A percentile compares a stretch with the other conserved stretches of the same genome.
Conservation (phyloP, 2,113 vertebrate species). For the Talpa occidentalis region DNA sequence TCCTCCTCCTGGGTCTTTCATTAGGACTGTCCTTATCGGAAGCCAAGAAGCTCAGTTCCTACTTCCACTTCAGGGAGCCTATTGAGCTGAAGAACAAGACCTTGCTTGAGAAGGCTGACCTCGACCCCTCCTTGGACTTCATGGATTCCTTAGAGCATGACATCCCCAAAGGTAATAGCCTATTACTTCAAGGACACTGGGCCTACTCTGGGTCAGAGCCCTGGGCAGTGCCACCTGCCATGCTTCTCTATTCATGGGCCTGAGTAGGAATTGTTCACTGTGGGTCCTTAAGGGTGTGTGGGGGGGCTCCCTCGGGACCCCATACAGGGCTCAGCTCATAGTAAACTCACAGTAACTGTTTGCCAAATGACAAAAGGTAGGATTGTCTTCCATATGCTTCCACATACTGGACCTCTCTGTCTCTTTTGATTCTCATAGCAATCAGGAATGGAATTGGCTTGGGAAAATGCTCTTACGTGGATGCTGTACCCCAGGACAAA, state of each 20-base stretch:
- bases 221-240: neutral
- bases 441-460: neutral
- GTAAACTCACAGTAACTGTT: neutral
- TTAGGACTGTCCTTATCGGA: slow-evolving; percentile 91
- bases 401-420: neutral
- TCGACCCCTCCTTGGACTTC: slow-evolving; percentile 93
- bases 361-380: neutral
- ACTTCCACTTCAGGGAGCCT: slow-evolving; percentile 92
- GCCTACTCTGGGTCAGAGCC: neutral
- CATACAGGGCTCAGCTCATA: neutral
- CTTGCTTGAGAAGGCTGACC: slow-evolving; percentile 90
- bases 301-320: neutral
- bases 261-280: neutral
- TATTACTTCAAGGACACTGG: neutral
- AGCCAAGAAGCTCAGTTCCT: slow-evolving; percentile 91
- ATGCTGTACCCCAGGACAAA: neutral
- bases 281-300: neutral
- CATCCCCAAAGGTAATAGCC: slow-evolving; percentile 90
- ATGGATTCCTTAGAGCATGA: slow-evolving; percentile 94
- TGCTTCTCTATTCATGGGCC: neutral
- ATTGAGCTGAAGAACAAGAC: slow-evolving; percentile 89
- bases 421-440: neutral
- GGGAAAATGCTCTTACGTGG: neutral
- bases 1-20: neutral
- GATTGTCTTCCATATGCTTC: neutral